Evolutionary conservation across 2,797 vertebrate genomes (phyloP), one percentile per base, ranked within the genome.

Genomic region (Eulemur mongoz): DNA sequence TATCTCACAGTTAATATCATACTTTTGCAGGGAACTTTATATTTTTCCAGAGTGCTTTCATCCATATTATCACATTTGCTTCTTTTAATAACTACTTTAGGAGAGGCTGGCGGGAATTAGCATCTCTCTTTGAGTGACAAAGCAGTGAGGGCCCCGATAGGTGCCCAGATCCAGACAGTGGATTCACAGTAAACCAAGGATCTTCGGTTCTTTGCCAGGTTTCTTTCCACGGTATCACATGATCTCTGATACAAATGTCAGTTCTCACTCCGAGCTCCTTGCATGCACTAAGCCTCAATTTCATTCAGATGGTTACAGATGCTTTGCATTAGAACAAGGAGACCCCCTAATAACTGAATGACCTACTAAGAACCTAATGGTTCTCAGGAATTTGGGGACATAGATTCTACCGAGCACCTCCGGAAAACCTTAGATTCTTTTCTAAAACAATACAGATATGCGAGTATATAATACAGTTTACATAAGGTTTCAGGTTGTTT

Each of bases 1-100:
- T 96, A 90, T 93, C 65, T 97, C 89, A 75, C 85, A 96, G 97
- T 95, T 96, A 97, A 93, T 97, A 81, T 86, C 83, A 78, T 92
- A 88, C 72, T 89, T 97, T 85, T 89, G 65, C 79, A 84, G 83
- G 40, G 73, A 52, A 84, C 48, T 97, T 97, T 78, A 76, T 94
- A 72, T 81, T 95, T 95, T 81, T 45, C 82, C 35, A n/a, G 35
- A 89, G 63, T 80, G n/a, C 61, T 94, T 94, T 93, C 93, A 95
- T 96, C 52, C 75, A 73, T 89, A 92, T 93, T 85, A 93, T 87
- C 86, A 70, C 48, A 92, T 88, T 43, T 72, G 83, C 72, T 88
- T 94, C 89, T 93, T 94, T 90, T 89, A 97, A 92, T 73, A 96
- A 76, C 70, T 76, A 63, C 65, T 91, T 94, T 87, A 45, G 54